phyloP scores from a whole-genome alignment of 2,113 vertebrate species.

The Bos taurus region DNA sequence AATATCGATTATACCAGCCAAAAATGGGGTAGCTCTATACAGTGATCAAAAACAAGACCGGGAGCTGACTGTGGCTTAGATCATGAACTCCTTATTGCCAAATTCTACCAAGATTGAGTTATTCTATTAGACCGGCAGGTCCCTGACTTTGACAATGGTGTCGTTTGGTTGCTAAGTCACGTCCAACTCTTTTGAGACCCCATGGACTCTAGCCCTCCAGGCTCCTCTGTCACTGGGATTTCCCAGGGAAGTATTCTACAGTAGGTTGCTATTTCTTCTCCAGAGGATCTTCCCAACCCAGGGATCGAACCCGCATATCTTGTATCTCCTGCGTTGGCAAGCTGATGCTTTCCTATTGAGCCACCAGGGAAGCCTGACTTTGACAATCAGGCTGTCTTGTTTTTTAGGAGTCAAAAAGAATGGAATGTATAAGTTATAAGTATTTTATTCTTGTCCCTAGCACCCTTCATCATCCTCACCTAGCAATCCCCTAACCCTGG shows the following conservation, averaged over 20 bases:
- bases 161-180: background rate
- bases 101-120: background rate
- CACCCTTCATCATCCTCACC: background rate
- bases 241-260: background rate
- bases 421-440: background rate
- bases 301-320: background rate
- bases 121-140: background rate
- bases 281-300: background rate
- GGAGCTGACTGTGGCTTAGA: background rate
- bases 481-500: background rate
- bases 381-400: background rate
- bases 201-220: background rate
- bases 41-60: background rate
- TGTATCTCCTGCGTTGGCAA: background rate
- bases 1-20: background rate
- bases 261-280: background rate
- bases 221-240: background rate
- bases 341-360: background rate
- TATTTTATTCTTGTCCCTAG: background rate
- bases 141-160: background rate
- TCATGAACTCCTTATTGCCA: background rate
- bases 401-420: background rate
- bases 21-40: background rate
- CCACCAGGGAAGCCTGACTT: background rate
- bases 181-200: background rate